Evolutionary conservation across 2,888 invertebrate species (phyloP).

Genomic region (Drosophila anomelani): DNA sequence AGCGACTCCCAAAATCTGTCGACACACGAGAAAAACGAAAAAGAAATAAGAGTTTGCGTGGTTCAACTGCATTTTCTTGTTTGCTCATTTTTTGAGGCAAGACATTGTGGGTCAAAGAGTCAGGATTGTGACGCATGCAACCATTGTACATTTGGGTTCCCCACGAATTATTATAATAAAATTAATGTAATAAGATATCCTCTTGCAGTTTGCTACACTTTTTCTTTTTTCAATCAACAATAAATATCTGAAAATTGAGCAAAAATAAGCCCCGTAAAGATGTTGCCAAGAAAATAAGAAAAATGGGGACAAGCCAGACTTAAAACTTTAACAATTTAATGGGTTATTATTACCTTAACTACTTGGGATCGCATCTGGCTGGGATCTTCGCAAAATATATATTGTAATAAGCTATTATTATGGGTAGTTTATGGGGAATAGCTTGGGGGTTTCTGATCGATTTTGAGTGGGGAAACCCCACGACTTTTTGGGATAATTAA

Average conservation of each 20-base stretch:
- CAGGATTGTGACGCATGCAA: constrained; percentile 67
- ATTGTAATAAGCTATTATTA: constrained; percentile 24
- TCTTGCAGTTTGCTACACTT: constrained; percentile 38
- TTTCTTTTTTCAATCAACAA: constrained; percentile 31
- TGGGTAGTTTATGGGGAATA: constrained; percentile 13
- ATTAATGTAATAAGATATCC: constrained; percentile 36
- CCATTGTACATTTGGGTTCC: constrained; percentile 23
- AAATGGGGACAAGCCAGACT: constrained; percentile 40
- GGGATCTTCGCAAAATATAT: constrained; percentile 17
- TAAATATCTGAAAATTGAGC: constrained; percentile 19
- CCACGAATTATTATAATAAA: constrained; percentile 29
- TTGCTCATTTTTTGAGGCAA: constrained; percentile 42
- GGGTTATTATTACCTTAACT: constrained; percentile 28
- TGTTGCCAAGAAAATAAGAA: constrained; percentile 31
- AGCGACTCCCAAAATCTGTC: constrained; percentile 52
- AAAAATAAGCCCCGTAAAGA: constrained; percentile 26
- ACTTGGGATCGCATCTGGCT: neutral
- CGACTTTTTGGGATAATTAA: constrained; percentile 4
- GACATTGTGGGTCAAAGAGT: constrained; percentile 69
- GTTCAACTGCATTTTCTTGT: constrained; percentile 42
- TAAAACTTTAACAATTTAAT: constrained; percentile 34
- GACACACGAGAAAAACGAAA: constrained; percentile 17
- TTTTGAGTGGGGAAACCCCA: constrained; percentile 6
- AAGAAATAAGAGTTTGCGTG: constrained; percentile 49
- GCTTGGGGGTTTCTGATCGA: neutral